phyloP scores from a whole-genome alignment of 2,888 invertebrate species.

The Hartigia nigra region DNA sequence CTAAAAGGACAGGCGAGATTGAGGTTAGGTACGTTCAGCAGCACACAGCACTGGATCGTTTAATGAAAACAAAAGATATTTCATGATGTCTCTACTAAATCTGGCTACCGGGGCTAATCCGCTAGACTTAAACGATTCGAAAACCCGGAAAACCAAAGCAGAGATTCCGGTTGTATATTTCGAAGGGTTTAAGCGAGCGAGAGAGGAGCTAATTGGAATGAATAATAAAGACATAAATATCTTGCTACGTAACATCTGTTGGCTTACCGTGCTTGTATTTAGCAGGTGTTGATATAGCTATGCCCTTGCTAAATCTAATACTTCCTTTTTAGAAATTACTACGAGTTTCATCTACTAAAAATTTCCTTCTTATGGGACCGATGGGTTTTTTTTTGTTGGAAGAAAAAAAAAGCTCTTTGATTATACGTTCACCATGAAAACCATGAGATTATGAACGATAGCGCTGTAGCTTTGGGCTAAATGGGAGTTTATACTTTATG shows the following conservation, averaged over 20 bases:
- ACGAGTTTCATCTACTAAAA: no score
- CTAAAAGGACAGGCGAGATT: not conserved
- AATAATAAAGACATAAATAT: slow-evolving; percentile 39
- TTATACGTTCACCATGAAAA: no score
- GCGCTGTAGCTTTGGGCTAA: no score
- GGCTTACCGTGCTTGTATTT: slow-evolving; percentile 22
- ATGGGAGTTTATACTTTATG: no score
- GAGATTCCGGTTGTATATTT: slow-evolving; percentile 1
- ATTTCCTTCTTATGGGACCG: no score
- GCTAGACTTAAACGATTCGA: slow-evolving; percentile 4
- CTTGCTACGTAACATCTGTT: slow-evolving; percentile 30
- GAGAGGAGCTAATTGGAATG: slow-evolving; percentile 22
- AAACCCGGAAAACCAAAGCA: slow-evolving; percentile 1
- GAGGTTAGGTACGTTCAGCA: not conserved
- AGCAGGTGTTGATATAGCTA: slow-evolving; percentile 10
- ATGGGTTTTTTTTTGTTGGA: no score
- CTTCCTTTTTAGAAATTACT: no score
- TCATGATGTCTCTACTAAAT: not conserved
- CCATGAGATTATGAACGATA: no score
- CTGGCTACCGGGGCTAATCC: slow-evolving; percentile 1
- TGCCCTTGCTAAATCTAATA: no score
- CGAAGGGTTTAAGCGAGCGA: slow-evolving; percentile 12
- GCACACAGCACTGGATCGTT: not conserved
- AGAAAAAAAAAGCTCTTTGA: no score
- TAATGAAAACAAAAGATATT: not conserved